Base-by-base conservation (phyloP, 2,888 invertebrate species). In the Ceratothoa steindachneri region DNA sequence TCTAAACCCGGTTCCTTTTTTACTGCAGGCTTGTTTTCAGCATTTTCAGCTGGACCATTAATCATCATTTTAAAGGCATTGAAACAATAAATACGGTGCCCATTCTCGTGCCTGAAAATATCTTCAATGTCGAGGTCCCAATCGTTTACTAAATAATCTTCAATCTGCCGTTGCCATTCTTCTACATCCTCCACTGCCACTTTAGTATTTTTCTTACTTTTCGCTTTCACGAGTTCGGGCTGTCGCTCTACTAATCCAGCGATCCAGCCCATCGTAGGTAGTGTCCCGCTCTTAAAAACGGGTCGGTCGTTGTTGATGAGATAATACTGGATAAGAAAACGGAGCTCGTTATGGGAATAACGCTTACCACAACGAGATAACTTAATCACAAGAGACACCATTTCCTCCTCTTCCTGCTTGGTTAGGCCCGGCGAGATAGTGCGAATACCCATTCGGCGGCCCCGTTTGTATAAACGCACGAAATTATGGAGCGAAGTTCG, bases 61-160 rank as follows among this genome's bases (percentile, higher is more conserved):
- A 60, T 12, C 2, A 24, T 60, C 60, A 60, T 60, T 60, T 60
- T 60, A 60, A 60, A 60, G 24, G 60, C 60, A 60, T 60, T 60
- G 27, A 60, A 60, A 7, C 60, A 60, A 24, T 22, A 60, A 22
- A 60, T 60, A 22, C 60, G n/a, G 9, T 60, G 24, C 12, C 60
- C 60, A 7, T 60, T 60, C 27, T 60, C 60, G 2, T n/a, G 60
- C 27, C 27, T 60, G 60, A 60, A 60, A 60, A 60, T 60, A 24
- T 60, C 60, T 60, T n/a, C 60, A 60, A 60, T 60, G 24, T 60
- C 60, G 27, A 60, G 60, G 24, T 60, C 60, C 60, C 60, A 60
- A 60, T 60, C 60, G 27, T 60, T 60, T 22, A 60, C 24, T 22
- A 60, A 24, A 24, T 60, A 60, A 60, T 60, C 60, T 24, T 60